phyloP scores from a whole-genome alignment of 2,797 vertebrate genomes.

The Tokudaia muenninki region DNA sequence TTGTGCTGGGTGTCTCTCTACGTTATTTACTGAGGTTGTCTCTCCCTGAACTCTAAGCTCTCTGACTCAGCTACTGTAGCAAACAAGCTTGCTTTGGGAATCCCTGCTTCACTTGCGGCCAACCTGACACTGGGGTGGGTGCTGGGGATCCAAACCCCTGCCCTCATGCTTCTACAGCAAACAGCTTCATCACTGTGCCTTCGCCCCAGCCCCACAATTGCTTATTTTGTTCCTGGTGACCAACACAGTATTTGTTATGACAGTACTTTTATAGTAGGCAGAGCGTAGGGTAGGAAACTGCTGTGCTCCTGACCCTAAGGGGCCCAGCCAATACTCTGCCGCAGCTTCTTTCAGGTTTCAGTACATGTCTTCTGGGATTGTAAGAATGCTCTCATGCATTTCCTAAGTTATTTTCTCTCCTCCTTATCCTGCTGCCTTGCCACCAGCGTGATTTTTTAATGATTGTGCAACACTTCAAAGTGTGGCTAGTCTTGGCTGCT shows the following conservation, averaged over 20 bases:
- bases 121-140: neutral
- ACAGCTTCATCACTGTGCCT: neutral
- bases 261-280: neutral
- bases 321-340: neutral
- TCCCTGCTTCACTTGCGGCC: neutral
- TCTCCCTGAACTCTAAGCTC: neutral
- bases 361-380: neutral
- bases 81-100: neutral
- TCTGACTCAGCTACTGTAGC: neutral
- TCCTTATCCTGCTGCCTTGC: neutral
- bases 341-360: neutral
- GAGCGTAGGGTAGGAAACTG: neutral
- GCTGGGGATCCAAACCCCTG: neutral
- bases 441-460: conserved; percentile 3
- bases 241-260: neutral
- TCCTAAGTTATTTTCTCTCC: neutral
- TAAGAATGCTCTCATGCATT: neutral
- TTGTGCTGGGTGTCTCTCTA: neutral
- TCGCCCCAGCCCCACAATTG: neutral
- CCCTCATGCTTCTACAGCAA: neutral
- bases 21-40: neutral
- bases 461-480: conserved; percentile 30
- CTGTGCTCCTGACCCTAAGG: neutral
- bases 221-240: neutral
- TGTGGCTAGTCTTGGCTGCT: neutral